Percentiles rank a stretch among this genome's conserved stretches.
phyloP scores from a whole-genome alignment of 2,797 vertebrate genomes.

The Sarcophilus harrisii region DNA sequence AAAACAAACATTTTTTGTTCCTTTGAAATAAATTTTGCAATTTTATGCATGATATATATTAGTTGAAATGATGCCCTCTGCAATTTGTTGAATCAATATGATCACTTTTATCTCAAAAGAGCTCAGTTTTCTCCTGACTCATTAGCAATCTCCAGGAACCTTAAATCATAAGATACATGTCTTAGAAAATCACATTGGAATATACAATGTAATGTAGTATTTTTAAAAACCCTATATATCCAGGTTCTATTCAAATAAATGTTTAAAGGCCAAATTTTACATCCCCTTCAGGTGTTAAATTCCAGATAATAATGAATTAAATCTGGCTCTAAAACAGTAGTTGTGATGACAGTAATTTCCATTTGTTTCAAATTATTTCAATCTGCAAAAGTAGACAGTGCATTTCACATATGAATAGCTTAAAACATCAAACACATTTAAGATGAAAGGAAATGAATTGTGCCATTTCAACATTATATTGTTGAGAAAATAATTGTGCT shows the following conservation, averaged over 20 bases:
- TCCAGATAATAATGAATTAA: conserved; percentile 49
- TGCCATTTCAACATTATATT: not conserved
- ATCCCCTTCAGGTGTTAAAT: conserved; percentile 63
- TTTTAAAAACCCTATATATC: conserved; percentile 56
- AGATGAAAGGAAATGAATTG: not conserved
- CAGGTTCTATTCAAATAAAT: conserved; percentile 42
- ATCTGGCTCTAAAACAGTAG: conserved; percentile 44
- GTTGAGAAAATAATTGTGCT: conserved; percentile 1
- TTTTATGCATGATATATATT: conserved; percentile 40
- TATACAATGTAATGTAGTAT: conserved; percentile 50
- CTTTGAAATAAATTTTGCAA: conserved; percentile 62
- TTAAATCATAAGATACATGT: conserved; percentile 57
- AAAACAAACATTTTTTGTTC: conserved; percentile 54
- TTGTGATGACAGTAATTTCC: conserved; percentile 31
- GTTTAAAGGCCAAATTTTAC: conserved; percentile 56
- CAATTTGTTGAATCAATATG: conserved; percentile 21
- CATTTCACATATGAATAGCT: not conserved
- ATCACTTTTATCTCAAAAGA: conserved; percentile 8
- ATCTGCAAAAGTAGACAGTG: conserved; percentile 21
- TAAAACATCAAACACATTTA: conserved; percentile 49
- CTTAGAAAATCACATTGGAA: conserved; percentile 43
- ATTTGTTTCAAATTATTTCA: conserved; percentile 39
- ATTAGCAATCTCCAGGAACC: conserved; percentile 60
- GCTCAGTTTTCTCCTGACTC: conserved; percentile 38
- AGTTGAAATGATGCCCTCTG: conserved; percentile 50